phyloP scores from a whole-genome alignment of 2,797 vertebrate genomes.

The Amphiprion clarkii region DNA sequence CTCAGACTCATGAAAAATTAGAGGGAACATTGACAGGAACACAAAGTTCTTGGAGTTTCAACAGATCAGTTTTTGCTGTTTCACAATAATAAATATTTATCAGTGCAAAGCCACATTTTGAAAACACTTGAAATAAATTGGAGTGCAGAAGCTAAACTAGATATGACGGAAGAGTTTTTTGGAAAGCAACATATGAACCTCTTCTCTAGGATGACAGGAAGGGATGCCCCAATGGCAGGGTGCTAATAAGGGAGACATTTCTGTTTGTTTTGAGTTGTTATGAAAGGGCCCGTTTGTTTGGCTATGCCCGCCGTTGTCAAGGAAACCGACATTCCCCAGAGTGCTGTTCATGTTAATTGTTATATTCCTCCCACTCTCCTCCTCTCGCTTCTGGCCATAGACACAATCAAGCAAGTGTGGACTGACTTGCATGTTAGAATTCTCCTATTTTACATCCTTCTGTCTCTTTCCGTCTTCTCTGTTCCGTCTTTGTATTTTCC shows the following conservation, averaged over 20 bases:
- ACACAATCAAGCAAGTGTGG: slow-evolving; percentile 79
- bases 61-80: neutral
- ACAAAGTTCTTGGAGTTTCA: neutral
- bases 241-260: slow-evolving; percentile 62
- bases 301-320: slow-evolving; percentile 75
- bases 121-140: neutral
- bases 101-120: neutral
- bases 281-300: slow-evolving; percentile 84
- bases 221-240: slow-evolving; percentile 14
- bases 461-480: slow-evolving; percentile 32
- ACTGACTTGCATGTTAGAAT: slow-evolving; percentile 42
- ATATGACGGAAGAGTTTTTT: neutral
- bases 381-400: slow-evolving; percentile 63
- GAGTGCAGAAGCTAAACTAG: neutral
- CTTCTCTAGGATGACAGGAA: neutral
- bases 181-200: neutral
- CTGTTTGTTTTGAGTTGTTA: slow-evolving; percentile 78
- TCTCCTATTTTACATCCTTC: slow-evolving; percentile 29
- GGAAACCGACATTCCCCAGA: slow-evolving; percentile 81
- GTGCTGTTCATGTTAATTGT: slow-evolving; percentile 80
- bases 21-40: too few relatives aligned
- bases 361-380: slow-evolving; percentile 77
- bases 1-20: too few relatives aligned
- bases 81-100: neutral
- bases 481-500: slow-evolving; percentile 26